Conservation (phyloP, 2,888 invertebrate genomes). For the Stomorhina lunata region DNA sequence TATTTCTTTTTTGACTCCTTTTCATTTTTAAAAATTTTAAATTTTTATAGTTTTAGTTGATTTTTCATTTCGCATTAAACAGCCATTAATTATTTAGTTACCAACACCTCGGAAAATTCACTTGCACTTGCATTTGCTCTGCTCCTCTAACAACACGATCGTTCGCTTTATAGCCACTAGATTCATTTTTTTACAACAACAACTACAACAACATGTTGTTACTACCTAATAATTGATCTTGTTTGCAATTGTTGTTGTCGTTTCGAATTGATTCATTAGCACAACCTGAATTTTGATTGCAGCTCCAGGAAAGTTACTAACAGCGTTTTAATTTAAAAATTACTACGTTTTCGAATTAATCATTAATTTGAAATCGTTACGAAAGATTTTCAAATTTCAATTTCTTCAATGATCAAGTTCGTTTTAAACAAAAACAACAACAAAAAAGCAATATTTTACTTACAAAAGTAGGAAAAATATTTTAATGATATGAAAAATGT, state of each 20-base stretch:
- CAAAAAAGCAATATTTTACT: too few relatives aligned
- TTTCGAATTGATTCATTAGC: not conserved
- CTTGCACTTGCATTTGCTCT: constrained; percentile 14
- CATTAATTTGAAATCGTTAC: constrained; percentile 42
- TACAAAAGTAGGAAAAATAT: not conserved
- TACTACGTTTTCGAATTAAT: constrained; percentile 42
- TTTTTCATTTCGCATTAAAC: constrained; percentile 23
- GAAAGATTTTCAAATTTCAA: not conserved
- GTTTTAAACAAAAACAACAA: not conserved
- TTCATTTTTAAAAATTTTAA: too few relatives aligned
- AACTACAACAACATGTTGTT: too few relatives aligned
- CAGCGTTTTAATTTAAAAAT: constrained; percentile 46
- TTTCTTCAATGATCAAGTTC: not conserved
- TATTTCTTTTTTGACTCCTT: too few relatives aligned
- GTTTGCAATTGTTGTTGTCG: constrained; percentile 9
- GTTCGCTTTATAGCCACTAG: too few relatives aligned
- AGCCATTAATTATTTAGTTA: constrained; percentile 25
- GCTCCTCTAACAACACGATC: constrained; percentile 12
- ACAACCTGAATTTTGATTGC: not conserved
- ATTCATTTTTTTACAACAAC: too few relatives aligned
- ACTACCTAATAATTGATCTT: constrained; percentile 48
- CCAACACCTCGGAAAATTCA: constrained; percentile 10
- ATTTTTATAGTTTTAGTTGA: not conserved
- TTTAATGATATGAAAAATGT: not conserved
- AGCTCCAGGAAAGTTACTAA: constrained; percentile 3